Conservation (phyloP, 2,888 invertebrate genomes). For the Autographa pulchrina region DNA sequence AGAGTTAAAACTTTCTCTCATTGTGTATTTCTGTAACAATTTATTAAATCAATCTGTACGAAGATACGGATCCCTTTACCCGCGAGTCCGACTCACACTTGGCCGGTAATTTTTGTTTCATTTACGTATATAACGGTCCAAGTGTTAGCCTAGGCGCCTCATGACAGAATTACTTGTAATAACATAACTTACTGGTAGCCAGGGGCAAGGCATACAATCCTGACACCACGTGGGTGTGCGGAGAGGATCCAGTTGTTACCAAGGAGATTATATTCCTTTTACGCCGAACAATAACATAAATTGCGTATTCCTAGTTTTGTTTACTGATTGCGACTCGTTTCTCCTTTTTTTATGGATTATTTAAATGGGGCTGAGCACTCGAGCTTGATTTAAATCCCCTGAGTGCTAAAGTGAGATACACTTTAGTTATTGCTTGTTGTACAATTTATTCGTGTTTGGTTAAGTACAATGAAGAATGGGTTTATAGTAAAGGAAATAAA, state of each 20-base stretch:
- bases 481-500: neutral
- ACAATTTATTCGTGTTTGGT: neutral
- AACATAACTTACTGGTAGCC: conserved; percentile 43
- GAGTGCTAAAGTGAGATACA: too few relatives aligned
- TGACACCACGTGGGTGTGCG: conserved; percentile 37
- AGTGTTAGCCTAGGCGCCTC: conserved; percentile 24
- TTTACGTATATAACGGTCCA: conserved; percentile 23
- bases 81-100: too few relatives aligned
- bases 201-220: conserved; percentile 35
- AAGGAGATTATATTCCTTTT: conserved; percentile 37
- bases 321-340: conserved; percentile 32
- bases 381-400: neutral
- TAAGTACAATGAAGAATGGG: neutral
- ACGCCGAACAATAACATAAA: conserved; percentile 46
- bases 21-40: too few relatives aligned
- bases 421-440: too few relatives aligned
- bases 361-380: neutral
- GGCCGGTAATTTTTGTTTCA: conserved; percentile 12
- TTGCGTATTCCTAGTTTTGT: conserved; percentile 36
- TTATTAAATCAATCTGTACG: too few relatives aligned
- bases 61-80: too few relatives aligned
- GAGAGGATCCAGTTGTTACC: conserved; percentile 24
- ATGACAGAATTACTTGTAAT: conserved; percentile 47
- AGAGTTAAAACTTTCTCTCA: too few relatives aligned
- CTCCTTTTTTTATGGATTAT: conserved; percentile 18